Evolutionary conservation across 2,113 vertebrate species (phyloP).

Genomic region (Charadrius vociferus): DNA sequence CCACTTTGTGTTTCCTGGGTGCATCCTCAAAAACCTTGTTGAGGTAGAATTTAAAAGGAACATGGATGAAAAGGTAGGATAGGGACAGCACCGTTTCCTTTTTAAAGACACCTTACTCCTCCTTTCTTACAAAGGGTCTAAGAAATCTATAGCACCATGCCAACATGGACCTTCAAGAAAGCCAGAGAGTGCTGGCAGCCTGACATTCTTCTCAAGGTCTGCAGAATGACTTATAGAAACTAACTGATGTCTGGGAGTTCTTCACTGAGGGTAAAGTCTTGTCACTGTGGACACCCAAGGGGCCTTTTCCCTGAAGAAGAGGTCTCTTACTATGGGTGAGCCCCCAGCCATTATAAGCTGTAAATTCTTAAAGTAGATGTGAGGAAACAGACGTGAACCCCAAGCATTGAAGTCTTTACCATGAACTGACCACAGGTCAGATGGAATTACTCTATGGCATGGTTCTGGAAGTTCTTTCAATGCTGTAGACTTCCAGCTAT

Average conservation of each 20-base stretch:
- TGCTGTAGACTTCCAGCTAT: neutral
- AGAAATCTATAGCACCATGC: neutral
- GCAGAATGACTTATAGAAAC: neutral
- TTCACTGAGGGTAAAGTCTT: neutral
- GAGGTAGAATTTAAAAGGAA: neutral
- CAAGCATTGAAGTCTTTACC: accelerated
- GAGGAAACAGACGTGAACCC: neutral
- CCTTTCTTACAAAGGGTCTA: neutral
- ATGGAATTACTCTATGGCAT: neutral
- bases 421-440: neutral
- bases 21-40: neutral
- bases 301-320: neutral
- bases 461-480: neutral
- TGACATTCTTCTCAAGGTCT: neutral
- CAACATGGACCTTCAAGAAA: neutral
- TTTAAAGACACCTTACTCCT: no score
- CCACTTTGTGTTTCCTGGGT: neutral
- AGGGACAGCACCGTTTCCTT: neutral
- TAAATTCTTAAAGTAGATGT: neutral
- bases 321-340: neutral
- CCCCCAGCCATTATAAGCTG: neutral
- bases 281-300: neutral
- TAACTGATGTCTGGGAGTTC: neutral
- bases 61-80: neutral
- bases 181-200: neutral